These are phyloP conservation scores for Saturnia pavonia DNA, from an alignment of 2,888 invertebrate genomes.

Conservation along the genomic window DNA sequence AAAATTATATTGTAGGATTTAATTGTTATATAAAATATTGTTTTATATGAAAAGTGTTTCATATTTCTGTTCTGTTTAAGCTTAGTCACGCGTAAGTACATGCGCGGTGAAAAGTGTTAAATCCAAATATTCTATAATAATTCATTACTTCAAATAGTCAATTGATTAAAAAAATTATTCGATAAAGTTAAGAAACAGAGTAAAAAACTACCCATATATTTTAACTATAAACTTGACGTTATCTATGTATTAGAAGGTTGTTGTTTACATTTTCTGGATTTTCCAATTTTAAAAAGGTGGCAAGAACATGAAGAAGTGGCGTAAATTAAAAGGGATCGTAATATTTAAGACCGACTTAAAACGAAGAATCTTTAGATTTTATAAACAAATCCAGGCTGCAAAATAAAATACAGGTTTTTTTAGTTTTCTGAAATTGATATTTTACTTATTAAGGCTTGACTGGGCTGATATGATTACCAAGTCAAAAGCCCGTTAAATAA, in stretches of 20 bases:
- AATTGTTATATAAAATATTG: conserved; percentile 74
- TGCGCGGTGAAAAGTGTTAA: conserved; percentile 44
- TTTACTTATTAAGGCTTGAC: too few species aligned
- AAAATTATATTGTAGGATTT: conserved; percentile 72
- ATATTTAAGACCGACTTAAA: too few species aligned
- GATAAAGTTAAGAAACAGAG: not conserved
- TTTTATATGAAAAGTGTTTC: conserved; percentile 67
- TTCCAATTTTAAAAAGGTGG: too few species aligned
- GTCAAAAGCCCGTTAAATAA: too few species aligned
- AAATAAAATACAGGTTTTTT: too few species aligned
- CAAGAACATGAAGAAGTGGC: too few species aligned
- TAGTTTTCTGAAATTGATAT: too few species aligned
- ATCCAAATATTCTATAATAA: not conserved
- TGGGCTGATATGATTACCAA: too few species aligned
- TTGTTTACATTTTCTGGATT: not conserved
- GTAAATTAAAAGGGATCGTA: too few species aligned
- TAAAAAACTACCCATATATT: not conserved
- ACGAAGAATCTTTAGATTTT: too few species aligned
- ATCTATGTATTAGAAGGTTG: not conserved
- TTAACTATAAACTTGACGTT: not conserved
- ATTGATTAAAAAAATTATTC: not conserved
- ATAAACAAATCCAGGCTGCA: too few species aligned
- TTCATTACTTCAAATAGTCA: not conserved
- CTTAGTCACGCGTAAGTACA: conserved; percentile 69
- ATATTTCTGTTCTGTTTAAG: conserved; percentile 59